Evolutionary conservation across 2,797 vertebrate genomes (phyloP).

Genomic region (Denticeps clupeoides): DNA sequence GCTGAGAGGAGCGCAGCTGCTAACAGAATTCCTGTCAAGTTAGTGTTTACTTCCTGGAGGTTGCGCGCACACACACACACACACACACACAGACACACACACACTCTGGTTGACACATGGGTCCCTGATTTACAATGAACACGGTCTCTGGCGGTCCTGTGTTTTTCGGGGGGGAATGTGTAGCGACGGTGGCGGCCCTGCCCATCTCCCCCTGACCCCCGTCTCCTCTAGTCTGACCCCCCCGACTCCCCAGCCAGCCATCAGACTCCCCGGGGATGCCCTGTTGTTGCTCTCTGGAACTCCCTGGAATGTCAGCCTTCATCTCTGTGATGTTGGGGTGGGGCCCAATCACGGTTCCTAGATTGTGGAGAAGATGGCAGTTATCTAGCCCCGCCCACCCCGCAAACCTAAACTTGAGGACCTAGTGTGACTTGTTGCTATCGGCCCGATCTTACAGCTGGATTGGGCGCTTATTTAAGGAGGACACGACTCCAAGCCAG

Average conservation of each 20-base stretch:
- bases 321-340: conserved; percentile 34
- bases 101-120: neutral
- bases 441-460: no score
- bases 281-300: conserved; percentile 34
- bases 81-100: conserved; percentile 1
- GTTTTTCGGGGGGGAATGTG: conserved; percentile 28
- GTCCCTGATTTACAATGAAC: conserved; percentile 2
- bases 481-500: no score
- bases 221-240: conserved; percentile 6
- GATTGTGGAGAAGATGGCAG: no score
- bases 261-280: conserved; percentile 33
- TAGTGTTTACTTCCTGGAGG: neutral
- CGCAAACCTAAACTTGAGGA: no score
- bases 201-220: conserved; percentile 18
- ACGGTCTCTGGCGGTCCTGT: conserved; percentile 12
- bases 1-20: conserved; percentile 2
- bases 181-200: conserved; percentile 34
- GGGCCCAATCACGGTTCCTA: conserved; percentile 26
- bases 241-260: conserved; percentile 30
- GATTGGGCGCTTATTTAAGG: no score
- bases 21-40: conserved; percentile 4
- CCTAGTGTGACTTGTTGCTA: no score
- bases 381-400: no score
- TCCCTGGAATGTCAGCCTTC: conserved; percentile 31
- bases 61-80: neutral